A percentile compares a stretch with the other conserved stretches of the same genome.
phyloP scores from a whole-genome alignment of 2,888 invertebrate genomes.

The Nomada goodeniana region DNA sequence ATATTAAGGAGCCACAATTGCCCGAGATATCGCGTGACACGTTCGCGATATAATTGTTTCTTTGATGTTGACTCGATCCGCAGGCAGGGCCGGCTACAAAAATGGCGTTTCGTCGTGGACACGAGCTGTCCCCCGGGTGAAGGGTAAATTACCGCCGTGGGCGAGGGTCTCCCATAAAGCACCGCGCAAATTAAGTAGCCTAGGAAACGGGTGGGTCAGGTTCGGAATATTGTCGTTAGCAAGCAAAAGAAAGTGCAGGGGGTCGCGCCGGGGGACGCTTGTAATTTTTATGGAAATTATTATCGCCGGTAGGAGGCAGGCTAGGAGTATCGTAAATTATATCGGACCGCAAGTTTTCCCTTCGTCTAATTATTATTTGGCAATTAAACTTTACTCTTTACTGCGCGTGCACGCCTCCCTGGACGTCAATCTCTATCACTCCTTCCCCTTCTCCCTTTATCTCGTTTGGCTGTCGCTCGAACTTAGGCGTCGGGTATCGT shows the following conservation, averaged over 20 bases:
- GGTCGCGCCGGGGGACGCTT: constrained; percentile 21
- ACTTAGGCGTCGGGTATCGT: constrained; percentile 49
- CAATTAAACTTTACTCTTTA: constrained; percentile 67
- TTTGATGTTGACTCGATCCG: neutral
- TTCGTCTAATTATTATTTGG: constrained; percentile 68
- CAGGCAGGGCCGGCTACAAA: neutral
- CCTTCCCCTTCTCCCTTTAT: neutral
- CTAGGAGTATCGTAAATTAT: constrained; percentile 62
- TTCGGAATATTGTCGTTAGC: constrained; percentile 52
- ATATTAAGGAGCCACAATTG: neutral
- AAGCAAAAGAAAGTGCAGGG: constrained; percentile 47
- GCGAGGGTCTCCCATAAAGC: constrained; percentile 65
- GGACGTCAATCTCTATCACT: neutral
- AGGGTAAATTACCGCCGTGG: constrained; percentile 66
- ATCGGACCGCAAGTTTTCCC: constrained; percentile 34
- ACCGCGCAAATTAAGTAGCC: constrained; percentile 70
- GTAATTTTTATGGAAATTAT: constrained; percentile 66
- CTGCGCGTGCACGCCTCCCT: constrained; percentile 49
- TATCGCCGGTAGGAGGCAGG: constrained; percentile 47
- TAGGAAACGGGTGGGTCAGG: constrained; percentile 32
- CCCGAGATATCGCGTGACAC: constrained; percentile 21
- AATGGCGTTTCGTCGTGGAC: constrained; percentile 9
- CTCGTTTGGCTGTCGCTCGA: neutral
- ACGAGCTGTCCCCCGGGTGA: constrained; percentile 3
- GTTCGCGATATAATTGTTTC: constrained; percentile 13